Evolutionary conservation across 2,113 vertebrate species (phyloP).

Genomic region (Centropus unirufus): DNA sequence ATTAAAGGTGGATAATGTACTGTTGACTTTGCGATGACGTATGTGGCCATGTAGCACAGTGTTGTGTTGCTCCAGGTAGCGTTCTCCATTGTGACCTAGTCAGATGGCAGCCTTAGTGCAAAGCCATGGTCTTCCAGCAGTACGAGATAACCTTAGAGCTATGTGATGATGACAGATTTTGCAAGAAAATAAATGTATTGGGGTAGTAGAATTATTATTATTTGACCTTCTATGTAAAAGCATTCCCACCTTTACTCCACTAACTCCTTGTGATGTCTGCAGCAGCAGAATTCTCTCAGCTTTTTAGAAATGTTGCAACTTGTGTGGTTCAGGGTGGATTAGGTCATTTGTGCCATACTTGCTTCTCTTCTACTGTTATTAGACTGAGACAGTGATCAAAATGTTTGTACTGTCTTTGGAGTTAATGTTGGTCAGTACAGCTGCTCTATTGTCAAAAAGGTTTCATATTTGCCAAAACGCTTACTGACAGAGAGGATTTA

Average conservation of each 20-base stretch:
- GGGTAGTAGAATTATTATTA: background rate
- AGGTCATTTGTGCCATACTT: background rate
- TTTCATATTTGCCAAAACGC: background rate
- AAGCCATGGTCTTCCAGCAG: background rate
- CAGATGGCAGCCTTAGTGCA: background rate
- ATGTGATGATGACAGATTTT: background rate
- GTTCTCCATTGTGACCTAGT: background rate
- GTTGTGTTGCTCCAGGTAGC: background rate
- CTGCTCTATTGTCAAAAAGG: background rate
- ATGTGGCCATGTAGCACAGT: background rate
- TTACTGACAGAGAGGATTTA: background rate
- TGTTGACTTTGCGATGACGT: background rate
- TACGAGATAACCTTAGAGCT: background rate
- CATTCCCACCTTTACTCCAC: background rate
- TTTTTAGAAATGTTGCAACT: background rate
- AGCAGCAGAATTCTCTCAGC: background rate
- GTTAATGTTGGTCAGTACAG: background rate
- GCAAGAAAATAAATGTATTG: background rate
- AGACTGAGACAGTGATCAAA: background rate
- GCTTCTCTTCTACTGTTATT: background rate
- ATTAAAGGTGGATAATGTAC: background rate
- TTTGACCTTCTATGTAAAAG: background rate
- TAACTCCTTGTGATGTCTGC: background rate
- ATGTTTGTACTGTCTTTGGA: background rate
- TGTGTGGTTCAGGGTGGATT: background rate